Evolutionary conservation across 2,888 invertebrate genomes (phyloP), one percentile per base, ranked within the genome.

Genomic region (Synergus umbraculus): DNA sequence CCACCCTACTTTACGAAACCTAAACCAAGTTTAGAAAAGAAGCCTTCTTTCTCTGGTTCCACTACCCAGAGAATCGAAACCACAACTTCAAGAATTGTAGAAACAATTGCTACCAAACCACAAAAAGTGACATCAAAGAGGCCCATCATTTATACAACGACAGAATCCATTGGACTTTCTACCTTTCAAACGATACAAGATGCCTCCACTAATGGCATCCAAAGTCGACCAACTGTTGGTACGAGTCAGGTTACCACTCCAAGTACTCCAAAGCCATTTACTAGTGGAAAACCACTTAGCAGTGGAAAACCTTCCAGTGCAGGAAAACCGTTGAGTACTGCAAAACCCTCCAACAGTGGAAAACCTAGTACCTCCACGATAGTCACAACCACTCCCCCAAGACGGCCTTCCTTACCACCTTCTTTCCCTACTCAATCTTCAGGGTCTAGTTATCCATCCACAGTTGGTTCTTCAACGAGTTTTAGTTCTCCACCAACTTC

Each of bases 141-240:
- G 10, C 77, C 80, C n/a, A 43, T 67, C 9, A 7, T 77, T 2
- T 66, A 49, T 41, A 84, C 80, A 18, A 81, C 80, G 1, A 86
- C 85, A 1, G 81, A 86, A 58, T 85, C 87, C 10, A 83, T 89
- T 37, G 87, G 88, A 64, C 83, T 96, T 41, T 95, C 96, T 0
- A 96, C 96, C 5, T 96, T 96, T 92, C 96, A 96, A 93, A 94
- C 95, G 4, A 95, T 97, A 4, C 94, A 95, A 79, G 91, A 89
- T 84, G 84, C 85, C 67, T 85, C 87, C 4, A 15, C 73, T 54
- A 37, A 54, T 29, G 73, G 10, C 8, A 49, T 49, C 49, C 86
- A 85, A 73, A 85, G 85, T 78, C 85, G 82, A 44, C 82, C 86
- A 41, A 80, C 84, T 4, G 80, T 82, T 13, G 63, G 22, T 41